These are phyloP conservation scores for Drosophila gaucha DNA, from an alignment of 2,888 invertebrate species.

Conservation along the genomic window DNA sequence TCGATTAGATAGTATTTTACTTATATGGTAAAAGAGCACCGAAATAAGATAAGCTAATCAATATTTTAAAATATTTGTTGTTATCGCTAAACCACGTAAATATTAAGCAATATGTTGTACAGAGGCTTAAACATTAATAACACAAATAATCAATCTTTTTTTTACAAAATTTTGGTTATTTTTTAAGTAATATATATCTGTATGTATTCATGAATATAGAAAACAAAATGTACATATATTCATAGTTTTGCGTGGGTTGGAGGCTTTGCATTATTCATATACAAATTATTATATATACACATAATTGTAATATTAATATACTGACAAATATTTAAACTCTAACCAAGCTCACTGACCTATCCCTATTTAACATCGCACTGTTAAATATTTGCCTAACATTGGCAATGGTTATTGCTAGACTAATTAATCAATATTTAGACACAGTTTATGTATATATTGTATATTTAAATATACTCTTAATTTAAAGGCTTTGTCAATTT, in stretches of 20 bases:
- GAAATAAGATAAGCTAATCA: slow-evolving; percentile 1
- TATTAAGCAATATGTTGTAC: background rate
- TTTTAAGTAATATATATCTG: too few species aligned
- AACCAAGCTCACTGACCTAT: background rate
- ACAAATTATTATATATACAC: too few species aligned
- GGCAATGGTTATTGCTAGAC: background rate
- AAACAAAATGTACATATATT: too few species aligned
- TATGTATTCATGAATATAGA: too few species aligned
- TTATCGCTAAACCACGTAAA: background rate
- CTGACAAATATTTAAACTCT: background rate
- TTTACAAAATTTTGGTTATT: too few species aligned
- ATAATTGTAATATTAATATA: too few species aligned
- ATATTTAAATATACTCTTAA: slow-evolving; percentile 5
- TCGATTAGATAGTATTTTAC: slow-evolving; percentile 8
- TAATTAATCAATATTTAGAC: background rate
- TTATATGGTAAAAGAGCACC: background rate
- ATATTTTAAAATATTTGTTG: background rate
- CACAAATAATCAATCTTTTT: too few species aligned
- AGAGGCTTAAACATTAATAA: background rate
- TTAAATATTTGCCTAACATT: background rate
- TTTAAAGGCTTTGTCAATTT: slow-evolving; percentile 16
- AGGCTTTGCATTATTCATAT: too few species aligned
- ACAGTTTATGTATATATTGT: background rate
- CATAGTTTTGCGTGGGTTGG: too few species aligned
- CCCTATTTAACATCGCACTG: too few species aligned